Percentiles rank a stretch among this genome's conserved stretches.
Evolutionary conservation across 2,888 invertebrate genomes (phyloP).

Genomic region (Meta bourneti): DNA sequence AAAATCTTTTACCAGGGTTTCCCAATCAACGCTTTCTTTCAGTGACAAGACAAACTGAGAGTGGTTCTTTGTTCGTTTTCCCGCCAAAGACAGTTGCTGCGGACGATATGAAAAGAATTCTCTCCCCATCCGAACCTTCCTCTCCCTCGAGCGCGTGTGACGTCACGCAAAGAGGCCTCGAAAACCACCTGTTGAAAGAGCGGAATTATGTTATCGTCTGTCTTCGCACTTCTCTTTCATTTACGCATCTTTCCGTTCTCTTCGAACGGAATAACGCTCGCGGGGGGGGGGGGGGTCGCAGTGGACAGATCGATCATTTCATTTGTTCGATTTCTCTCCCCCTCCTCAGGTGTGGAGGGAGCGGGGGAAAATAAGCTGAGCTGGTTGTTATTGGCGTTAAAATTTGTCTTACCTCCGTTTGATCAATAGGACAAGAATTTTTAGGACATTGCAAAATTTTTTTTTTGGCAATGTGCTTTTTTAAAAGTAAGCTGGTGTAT

Average conservation of each 20-base stretch:
- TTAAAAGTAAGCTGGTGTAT: too few species aligned
- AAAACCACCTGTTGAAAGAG: constrained; percentile 54
- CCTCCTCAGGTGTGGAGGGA: neutral
- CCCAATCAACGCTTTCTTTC: constrained; percentile 9
- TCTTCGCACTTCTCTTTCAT: constrained; percentile 7
- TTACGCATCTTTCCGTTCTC: neutral
- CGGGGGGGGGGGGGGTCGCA: neutral
- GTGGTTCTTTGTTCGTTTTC: constrained; percentile 43
- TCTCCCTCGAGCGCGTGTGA: constrained; percentile 6
- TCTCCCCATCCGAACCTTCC: neutral
- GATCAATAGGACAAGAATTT: too few species aligned
- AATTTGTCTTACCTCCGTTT: neutral
- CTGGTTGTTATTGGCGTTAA: neutral
- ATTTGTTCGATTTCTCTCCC: neutral
- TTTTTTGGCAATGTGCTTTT: too few species aligned
- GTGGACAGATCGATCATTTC: constrained; percentile 16
- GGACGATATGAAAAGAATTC: constrained; percentile 43
- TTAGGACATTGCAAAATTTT: too few species aligned
- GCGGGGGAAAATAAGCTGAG: neutral
- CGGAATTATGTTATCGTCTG: constrained; percentile 8
- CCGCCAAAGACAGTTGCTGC: constrained; percentile 9
- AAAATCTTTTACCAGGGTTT: neutral
- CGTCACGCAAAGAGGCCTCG: constrained; percentile 13
- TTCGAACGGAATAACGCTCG: constrained; percentile 10
- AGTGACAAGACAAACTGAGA: constrained; percentile 26